Percentiles rank a stretch among this genome's conserved stretches.
Conservation (phyloP, 2,113 vertebrate genomes). For the Falco punctatus region DNA sequence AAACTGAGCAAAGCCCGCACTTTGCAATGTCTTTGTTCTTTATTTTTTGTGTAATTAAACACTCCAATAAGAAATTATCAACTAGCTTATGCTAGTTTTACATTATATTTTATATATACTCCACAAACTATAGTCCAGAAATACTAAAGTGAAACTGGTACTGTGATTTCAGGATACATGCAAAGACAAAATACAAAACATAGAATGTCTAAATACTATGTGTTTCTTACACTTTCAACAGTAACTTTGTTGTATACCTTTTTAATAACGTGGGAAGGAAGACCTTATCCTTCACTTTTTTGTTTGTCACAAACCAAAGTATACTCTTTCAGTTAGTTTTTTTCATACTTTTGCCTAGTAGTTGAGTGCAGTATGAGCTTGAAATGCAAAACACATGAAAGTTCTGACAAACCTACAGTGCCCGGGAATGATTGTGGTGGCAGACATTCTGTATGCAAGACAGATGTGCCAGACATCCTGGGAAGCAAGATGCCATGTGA, state of each 20-base stretch:
- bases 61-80: not conserved
- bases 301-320: not conserved
- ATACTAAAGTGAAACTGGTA: not conserved
- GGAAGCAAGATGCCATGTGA: not conserved
- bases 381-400: not conserved
- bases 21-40: not conserved
- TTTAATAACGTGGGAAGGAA: not conserved
- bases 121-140: not conserved
- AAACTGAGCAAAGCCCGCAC: not conserved
- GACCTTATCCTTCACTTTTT: not conserved
- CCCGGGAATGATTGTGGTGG: not conserved
- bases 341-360: not conserved
- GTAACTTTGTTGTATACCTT: not conserved
- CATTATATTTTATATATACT: not conserved
- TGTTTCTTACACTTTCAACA: not conserved
- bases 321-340: not conserved
- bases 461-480: not conserved
- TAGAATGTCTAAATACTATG: not conserved
- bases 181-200: not conserved
- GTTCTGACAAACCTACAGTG: not conserved
- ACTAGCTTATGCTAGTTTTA: not conserved
- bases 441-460: not conserved
- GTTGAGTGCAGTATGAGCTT: not conserved
- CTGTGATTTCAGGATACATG: not conserved
- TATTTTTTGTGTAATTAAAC: not conserved